Evolutionary conservation across 2,113 vertebrate genomes (phyloP).

Genomic region (Castor canadensis): DNA sequence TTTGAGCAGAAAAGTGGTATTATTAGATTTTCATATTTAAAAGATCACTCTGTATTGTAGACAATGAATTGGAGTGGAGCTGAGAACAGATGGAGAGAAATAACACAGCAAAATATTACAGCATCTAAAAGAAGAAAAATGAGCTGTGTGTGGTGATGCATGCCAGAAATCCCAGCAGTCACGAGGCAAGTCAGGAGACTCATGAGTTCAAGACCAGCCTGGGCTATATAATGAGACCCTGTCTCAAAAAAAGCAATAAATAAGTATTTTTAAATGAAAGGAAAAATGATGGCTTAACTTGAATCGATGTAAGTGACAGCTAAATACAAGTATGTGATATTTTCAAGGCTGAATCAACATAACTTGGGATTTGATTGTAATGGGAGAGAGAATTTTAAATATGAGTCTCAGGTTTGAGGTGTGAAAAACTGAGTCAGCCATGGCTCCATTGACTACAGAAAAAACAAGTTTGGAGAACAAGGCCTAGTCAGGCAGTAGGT

Average conservation of each 20-base stretch:
- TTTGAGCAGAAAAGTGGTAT: neutral
- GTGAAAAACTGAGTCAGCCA: neutral
- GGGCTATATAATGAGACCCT: too few relatives aligned
- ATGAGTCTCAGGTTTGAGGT: neutral
- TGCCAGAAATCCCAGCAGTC: neutral
- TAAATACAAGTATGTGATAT: neutral
- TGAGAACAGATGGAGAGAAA: neutral
- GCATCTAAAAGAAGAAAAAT: neutral
- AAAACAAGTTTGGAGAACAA: neutral
- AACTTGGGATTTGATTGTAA: neutral
- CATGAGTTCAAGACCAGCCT: neutral
- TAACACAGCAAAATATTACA: neutral
- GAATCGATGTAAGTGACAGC: neutral
- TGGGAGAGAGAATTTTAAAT: neutral
- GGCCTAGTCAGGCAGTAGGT: neutral
- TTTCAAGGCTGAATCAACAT: neutral
- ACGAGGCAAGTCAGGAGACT: neutral
- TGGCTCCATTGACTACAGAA: neutral
- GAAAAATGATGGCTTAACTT: neutral
- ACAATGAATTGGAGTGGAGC: neutral
- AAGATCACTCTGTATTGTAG: neutral
- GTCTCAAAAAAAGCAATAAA: too few relatives aligned
- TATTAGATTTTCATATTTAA: neutral
- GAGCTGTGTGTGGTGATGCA: too few relatives aligned
- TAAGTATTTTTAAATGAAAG: neutral